A percentile compares a stretch with the other conserved stretches of the same genome.
phyloP scores from a whole-genome alignment of 1,140 invertebrate species.

The Macrocentrus cingulum region DNA sequence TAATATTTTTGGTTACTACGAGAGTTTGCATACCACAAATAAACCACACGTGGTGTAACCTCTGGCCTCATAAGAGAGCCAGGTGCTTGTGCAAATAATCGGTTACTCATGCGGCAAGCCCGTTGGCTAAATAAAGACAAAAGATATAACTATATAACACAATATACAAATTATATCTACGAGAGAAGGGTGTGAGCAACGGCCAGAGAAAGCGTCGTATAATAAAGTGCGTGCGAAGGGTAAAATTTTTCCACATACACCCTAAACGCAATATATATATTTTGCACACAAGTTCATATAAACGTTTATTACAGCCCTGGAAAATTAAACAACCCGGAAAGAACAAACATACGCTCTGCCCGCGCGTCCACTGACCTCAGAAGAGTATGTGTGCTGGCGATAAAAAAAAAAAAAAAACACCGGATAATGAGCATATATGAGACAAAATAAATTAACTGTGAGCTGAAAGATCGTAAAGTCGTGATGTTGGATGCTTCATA shows the following conservation, averaged over 20 bases:
- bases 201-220: too few relatives aligned
- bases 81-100: too few relatives aligned
- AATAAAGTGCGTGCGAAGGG: too few relatives aligned
- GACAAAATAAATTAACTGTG: constrained; percentile 9
- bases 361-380: constrained; percentile 15
- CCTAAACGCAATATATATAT: too few relatives aligned
- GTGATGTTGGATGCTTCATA: background rate
- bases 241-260: too few relatives aligned
- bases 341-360: constrained; percentile 22
- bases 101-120: too few relatives aligned
- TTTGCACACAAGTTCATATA: too few relatives aligned
- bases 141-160: background rate
- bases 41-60: constrained; percentile 5
- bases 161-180: too few relatives aligned
- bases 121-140: background rate
- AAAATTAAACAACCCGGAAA: constrained; percentile 25
- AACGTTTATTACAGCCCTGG: constrained; percentile 23
- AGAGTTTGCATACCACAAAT: constrained; percentile 12
- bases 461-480: constrained; percentile 5
- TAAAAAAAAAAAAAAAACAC: background rate
- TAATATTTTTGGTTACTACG: constrained; percentile 15
- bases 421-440: constrained; percentile 6
- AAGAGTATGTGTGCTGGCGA: background rate
- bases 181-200: too few relatives aligned
- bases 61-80: background rate